phyloP scores from a whole-genome alignment of 2,888 invertebrate species.

The Orgyia antiqua region DNA sequence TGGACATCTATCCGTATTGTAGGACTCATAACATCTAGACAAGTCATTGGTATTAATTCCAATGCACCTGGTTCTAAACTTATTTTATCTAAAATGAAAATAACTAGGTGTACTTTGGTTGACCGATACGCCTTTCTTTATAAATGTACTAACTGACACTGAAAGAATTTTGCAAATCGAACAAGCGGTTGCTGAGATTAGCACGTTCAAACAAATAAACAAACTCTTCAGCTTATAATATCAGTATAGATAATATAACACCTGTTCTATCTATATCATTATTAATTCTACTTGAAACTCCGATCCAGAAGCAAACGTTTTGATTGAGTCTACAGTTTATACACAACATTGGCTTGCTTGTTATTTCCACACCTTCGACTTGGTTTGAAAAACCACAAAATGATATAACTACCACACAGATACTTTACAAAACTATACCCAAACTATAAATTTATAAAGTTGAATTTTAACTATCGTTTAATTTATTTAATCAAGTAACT shows the following conservation, averaged over 20 bases:
- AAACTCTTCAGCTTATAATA: too few relatives aligned
- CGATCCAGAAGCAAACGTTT: slow-evolving; percentile 30
- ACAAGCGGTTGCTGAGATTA: too few relatives aligned
- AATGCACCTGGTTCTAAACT: too few relatives aligned
- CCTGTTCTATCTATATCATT: slow-evolving; percentile 6
- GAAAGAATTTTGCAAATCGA: too few relatives aligned
- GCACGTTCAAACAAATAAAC: too few relatives aligned
- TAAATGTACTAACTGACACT: too few relatives aligned
- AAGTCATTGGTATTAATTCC: too few relatives aligned
- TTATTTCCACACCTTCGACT: slow-evolving; percentile 37
- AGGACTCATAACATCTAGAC: slow-evolving; percentile 8
- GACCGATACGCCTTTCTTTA: too few relatives aligned
- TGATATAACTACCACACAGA: slow-evolving; percentile 7
- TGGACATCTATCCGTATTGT: slow-evolving; percentile 21
- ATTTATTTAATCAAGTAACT: slow-evolving; percentile 32
- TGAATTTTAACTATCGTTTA: neutral
- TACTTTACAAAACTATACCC: slow-evolving; percentile 1
- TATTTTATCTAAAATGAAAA: too few relatives aligned
- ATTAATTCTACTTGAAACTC: slow-evolving; percentile 12
- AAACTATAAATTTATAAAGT: neutral
- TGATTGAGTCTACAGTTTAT: slow-evolving; percentile 33
- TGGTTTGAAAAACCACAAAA: slow-evolving; percentile 5
- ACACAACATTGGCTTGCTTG: slow-evolving; percentile 33
- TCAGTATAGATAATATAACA: too few relatives aligned
- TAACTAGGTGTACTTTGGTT: too few relatives aligned